phyloP scores from a whole-genome alignment of 1,140 invertebrate species.

The Holcopasites calliopsidis region DNA sequence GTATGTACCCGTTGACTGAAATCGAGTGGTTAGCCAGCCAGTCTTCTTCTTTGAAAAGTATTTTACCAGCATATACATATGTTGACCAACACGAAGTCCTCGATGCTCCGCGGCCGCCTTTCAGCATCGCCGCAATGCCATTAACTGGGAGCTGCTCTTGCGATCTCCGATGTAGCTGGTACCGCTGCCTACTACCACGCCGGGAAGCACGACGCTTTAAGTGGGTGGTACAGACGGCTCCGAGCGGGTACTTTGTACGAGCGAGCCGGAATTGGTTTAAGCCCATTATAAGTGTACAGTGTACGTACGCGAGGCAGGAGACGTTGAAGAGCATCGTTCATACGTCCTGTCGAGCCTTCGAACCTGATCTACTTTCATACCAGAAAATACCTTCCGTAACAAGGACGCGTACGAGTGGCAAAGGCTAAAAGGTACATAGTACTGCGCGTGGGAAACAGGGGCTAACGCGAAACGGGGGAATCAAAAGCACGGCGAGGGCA shows the following conservation, averaged over 20 bases:
- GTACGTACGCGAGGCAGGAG: conserved; percentile 38
- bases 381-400: conserved; percentile 3
- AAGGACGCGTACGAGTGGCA: background rate
- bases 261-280: conserved; percentile 64
- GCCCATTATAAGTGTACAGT: conserved; percentile 58
- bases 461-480: background rate
- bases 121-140: conserved; percentile 56
- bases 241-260: conserved; percentile 59
- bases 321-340: conserved; percentile 49
- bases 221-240: conserved; percentile 66
- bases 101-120: conserved; percentile 54
- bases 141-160: conserved; percentile 56
- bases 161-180: conserved; percentile 49
- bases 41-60: conserved; percentile 21
- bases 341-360: conserved; percentile 14
- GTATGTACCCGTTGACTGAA: background rate
- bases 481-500: background rate
- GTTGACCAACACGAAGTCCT: background rate
- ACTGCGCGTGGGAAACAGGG: too few relatives aligned
- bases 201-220: conserved; percentile 62
- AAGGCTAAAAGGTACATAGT: background rate
- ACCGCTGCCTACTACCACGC: conserved; percentile 28
- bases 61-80: conserved; percentile 36
- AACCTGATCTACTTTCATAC: conserved; percentile 34
- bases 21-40: background rate